A percentile compares a stretch with the other conserved stretches of the same genome.
Evolutionary conservation across 2,888 invertebrate species (phyloP).

Genomic region (Listrodromus nycthemerus): DNA sequence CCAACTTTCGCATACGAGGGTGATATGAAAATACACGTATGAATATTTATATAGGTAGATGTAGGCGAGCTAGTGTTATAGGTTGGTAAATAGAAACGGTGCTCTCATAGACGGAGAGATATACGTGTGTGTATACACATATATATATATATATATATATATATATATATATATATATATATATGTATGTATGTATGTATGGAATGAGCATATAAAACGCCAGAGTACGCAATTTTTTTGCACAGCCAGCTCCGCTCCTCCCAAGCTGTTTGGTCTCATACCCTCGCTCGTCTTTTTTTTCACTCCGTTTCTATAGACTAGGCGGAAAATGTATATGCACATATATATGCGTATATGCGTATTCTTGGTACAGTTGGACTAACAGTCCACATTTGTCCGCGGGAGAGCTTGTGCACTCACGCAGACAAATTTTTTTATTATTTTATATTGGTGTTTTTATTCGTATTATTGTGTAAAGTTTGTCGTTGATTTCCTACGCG

Average conservation of each 20-base stretch:
- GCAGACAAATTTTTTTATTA: no score
- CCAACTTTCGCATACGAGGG: conserved; percentile 11
- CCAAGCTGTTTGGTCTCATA: conserved; percentile 10
- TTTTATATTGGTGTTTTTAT: no score
- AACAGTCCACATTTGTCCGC: no score
- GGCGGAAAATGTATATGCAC: conserved; percentile 26
- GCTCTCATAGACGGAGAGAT: background rate
- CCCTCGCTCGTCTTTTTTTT: conserved; percentile 33
- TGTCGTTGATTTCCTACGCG: no score
- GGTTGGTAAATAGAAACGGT: conserved; percentile 16
- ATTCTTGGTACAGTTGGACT: no score
- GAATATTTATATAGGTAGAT: background rate
- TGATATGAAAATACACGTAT: conserved; percentile 9
- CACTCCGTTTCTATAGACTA: conserved; percentile 22
- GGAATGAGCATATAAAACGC: conserved; percentile 39
- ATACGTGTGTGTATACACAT: background rate
- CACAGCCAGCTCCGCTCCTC: conserved; percentile 23
- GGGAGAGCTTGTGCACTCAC: no score
- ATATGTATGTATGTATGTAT: background rate
- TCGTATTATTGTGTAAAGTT: no score
- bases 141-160: background rate
- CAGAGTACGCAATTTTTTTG: conserved; percentile 50
- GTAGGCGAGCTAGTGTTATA: background rate
- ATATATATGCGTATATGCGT: background rate
- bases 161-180: conserved; percentile 6